These are phyloP conservation scores for Perdix hodgsoniae DNA, from an alignment of 2,797 vertebrate species.

Conservation along the genomic window DNA sequence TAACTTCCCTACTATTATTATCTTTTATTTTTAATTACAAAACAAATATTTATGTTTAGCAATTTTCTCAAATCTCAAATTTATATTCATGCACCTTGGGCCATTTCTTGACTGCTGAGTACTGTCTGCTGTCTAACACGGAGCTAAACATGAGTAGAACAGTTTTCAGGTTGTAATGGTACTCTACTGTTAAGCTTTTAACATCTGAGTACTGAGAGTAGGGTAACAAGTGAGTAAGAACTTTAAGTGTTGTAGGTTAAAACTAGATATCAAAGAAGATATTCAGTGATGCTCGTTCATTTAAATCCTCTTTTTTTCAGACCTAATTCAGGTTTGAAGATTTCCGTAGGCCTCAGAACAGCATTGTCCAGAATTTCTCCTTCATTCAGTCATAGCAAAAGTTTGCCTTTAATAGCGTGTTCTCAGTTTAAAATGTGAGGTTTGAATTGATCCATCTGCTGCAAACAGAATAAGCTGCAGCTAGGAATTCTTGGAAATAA, in stretches of 20 bases:
- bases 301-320: background rate
- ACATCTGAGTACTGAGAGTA: background rate
- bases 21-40: background rate
- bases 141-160: background rate
- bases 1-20: background rate
- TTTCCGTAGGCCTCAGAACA: background rate
- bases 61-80: fast-evolving
- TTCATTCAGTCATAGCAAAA: background rate
- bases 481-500: background rate
- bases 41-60: background rate
- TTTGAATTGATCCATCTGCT: background rate
- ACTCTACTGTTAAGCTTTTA: background rate
- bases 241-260: background rate
- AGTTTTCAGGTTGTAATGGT: background rate
- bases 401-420: background rate
- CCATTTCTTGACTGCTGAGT: background rate
- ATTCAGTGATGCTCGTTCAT: background rate
- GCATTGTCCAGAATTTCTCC: background rate
- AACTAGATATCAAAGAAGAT: background rate
- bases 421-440: background rate
- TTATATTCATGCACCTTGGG: background rate
- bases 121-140: background rate
- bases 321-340: background rate
- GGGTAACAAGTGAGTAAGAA: background rate
- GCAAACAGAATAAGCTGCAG: background rate